These are phyloP conservation scores for Parnassius orleans DNA, from an alignment of 2,888 invertebrate species.

Conservation along the genomic window DNA sequence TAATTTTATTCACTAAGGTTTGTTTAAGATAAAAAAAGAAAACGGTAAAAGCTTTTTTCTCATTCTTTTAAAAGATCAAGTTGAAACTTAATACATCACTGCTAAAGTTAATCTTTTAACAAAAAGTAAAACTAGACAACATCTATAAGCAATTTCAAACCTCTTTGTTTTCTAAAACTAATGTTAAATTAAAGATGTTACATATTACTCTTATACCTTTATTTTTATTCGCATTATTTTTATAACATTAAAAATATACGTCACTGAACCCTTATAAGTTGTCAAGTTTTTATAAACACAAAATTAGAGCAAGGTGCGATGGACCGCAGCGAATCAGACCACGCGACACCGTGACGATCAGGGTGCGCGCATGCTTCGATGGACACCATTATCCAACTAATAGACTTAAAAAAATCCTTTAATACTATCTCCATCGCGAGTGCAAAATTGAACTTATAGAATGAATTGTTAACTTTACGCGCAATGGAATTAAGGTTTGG, in stretches of 20 bases:
- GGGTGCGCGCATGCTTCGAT: constrained; percentile 56
- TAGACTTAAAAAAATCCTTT: constrained; percentile 11
- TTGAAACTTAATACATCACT: too few species aligned
- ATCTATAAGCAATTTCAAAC: too few species aligned
- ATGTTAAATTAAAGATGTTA: too few species aligned
- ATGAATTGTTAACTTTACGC: not conserved
- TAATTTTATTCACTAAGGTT: too few species aligned
- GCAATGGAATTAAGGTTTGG: constrained; percentile 29
- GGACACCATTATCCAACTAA: constrained; percentile 32
- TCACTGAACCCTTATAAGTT: constrained; percentile 43
- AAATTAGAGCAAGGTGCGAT: constrained; percentile 68
- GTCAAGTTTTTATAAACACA: constrained; percentile 38
- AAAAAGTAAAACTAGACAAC: too few species aligned
- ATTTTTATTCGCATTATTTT: too few species aligned
- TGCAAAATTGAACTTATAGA: not conserved
- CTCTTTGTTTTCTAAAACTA: too few species aligned
- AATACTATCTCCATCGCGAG: constrained; percentile 29
- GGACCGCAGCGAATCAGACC: constrained; percentile 64
- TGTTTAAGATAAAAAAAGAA: too few species aligned
- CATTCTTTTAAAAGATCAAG: too few species aligned
- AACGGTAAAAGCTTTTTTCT: too few species aligned
- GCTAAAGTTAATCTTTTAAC: too few species aligned
- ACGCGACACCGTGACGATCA: constrained; percentile 74
- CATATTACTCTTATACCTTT: too few species aligned
- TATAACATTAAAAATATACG: not conserved